These are phyloP conservation scores for Tilapia sparmanii DNA, from an alignment of 2,113 vertebrate genomes.

Conservation along the genomic window DNA sequence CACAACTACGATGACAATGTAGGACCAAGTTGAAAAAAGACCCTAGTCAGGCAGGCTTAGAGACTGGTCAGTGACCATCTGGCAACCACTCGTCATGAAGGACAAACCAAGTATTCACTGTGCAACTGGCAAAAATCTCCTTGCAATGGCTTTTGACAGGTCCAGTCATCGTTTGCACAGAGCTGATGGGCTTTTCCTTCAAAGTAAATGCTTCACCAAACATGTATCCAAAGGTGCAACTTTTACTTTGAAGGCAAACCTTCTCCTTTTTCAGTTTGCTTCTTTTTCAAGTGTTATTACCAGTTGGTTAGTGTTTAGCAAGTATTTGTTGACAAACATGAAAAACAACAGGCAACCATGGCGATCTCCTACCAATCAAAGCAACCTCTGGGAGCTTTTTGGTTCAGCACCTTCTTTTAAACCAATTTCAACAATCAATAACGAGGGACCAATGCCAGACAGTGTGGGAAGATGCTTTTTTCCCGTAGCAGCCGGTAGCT, in stretches of 20 bases:
- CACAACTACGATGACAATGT: not conserved
- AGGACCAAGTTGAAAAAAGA: not conserved
- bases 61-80: not conserved
- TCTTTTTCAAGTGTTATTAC: not conserved
- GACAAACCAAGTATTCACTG: not conserved
- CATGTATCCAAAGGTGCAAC: not conserved
- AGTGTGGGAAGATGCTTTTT: not conserved
- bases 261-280: not conserved
- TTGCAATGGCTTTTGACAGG: not conserved
- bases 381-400: not conserved
- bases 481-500: rapidly evolving
- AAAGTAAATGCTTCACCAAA: not conserved
- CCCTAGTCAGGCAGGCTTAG: rapidly evolving
- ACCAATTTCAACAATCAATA: not conserved
- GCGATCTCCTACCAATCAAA: not conserved
- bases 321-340: rapidly evolving
- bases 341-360: not conserved
- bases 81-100: not conserved
- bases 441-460: rapidly evolving
- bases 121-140: not conserved
- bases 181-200: not conserved
- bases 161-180: not conserved
- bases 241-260: not conserved
- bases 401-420: not conserved
- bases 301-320: not conserved